These are phyloP conservation scores for Limonius californicus DNA, from an alignment of 1,140 invertebrate species.

Conservation along the genomic window DNA sequence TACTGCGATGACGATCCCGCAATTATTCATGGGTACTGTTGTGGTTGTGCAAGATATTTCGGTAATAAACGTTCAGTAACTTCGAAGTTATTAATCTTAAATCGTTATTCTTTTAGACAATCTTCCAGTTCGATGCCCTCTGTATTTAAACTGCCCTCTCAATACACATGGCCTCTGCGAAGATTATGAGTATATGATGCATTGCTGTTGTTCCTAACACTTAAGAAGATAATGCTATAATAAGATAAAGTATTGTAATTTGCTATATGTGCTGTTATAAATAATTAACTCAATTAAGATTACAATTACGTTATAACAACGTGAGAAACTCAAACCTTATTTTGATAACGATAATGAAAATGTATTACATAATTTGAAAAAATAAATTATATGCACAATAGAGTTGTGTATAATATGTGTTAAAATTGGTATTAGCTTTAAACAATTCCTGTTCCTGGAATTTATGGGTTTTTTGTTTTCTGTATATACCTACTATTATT, in stretches of 20 bases:
- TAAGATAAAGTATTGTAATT: not conserved
- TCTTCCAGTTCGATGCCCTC: constrained; percentile 52
- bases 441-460: too few relatives aligned
- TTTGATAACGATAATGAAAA: too few relatives aligned
- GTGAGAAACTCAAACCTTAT: too few relatives aligned
- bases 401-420: too few relatives aligned
- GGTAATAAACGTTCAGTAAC: constrained; percentile 44
- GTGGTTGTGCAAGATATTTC: constrained; percentile 54
- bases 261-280: too few relatives aligned
- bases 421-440: too few relatives aligned
- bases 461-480: too few relatives aligned
- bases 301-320: too few relatives aligned
- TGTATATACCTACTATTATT: too few relatives aligned
- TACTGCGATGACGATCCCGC: constrained; percentile 58
- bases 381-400: too few relatives aligned
- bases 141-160: constrained; percentile 52
- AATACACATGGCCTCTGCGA: constrained; percentile 53
- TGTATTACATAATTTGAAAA: too few relatives aligned
- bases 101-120: constrained; percentile 47
- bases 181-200: constrained; percentile 58
- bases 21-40: constrained; percentile 59
- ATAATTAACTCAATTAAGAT: too few relatives aligned
- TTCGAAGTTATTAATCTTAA: not conserved
- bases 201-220: constrained; percentile 52
- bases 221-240: not conserved